Conservation (phyloP, 1,140 invertebrate genomes). For the Probaryconus sp. region DNA sequence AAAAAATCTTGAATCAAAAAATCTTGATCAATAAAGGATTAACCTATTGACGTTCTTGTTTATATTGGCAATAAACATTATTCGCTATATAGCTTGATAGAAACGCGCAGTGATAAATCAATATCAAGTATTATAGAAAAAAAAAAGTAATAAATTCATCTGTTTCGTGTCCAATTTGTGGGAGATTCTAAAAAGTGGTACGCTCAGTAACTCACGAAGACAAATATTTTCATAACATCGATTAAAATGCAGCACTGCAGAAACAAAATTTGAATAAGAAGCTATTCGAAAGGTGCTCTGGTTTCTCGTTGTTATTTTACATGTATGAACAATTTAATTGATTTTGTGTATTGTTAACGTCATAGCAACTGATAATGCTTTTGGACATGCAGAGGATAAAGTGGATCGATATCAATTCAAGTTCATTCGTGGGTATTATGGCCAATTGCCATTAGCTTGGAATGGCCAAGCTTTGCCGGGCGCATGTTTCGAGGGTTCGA, state of each 20-base stretch:
- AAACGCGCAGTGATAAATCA: too few species aligned
- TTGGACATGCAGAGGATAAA: slow-evolving; percentile 55
- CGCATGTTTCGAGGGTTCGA: slow-evolving; percentile 32
- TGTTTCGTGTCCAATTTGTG: too few species aligned
- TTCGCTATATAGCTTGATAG: too few species aligned
- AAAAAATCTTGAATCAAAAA: too few species aligned
- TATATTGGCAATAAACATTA: too few species aligned
- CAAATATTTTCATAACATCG: slow-evolving; percentile 29
- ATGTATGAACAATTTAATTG: slow-evolving; percentile 40
- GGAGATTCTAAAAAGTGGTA: too few species aligned
- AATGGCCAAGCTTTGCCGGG: slow-evolving; percentile 20
- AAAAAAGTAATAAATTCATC: too few species aligned
- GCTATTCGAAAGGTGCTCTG: not conserved
- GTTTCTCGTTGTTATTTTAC: slow-evolving; percentile 35
- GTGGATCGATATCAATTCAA: slow-evolving; percentile 54
- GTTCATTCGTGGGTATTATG: slow-evolving; percentile 47
- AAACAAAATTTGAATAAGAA: slow-evolving; percentile 34
- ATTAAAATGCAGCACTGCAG: slow-evolving; percentile 47
- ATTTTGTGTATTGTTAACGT: slow-evolving; percentile 44
- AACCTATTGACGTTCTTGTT: too few species aligned
- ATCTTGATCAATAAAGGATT: too few species aligned
- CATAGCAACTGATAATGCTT: slow-evolving; percentile 53
- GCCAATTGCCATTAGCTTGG: slow-evolving; percentile 30
- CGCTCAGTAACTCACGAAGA: too few species aligned
- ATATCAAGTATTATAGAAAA: too few species aligned